Evolutionary conservation across 2,797 vertebrate genomes (phyloP).

Genomic region (Mastacembelus armatus): DNA sequence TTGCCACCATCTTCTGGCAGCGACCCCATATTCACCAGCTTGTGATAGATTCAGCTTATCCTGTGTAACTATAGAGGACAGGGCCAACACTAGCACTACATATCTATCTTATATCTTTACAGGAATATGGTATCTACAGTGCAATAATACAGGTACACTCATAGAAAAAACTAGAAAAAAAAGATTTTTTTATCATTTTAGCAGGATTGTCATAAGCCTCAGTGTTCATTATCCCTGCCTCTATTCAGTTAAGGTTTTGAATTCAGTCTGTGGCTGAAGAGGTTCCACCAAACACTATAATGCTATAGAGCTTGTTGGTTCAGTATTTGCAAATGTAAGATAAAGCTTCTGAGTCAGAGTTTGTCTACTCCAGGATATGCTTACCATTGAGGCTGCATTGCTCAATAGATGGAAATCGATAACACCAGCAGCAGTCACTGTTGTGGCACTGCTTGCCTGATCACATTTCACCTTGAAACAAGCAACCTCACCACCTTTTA

Average conservation of each 20-base stretch:
- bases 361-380: slow-evolving; percentile 11
- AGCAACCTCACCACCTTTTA: not conserved
- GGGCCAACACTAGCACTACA: not conserved
- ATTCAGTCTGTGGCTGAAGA: too few relatives aligned
- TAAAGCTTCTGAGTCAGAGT: slow-evolving; percentile 35
- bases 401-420: slow-evolving; percentile 50
- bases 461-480: slow-evolving; percentile 53
- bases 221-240: not conserved
- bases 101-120: too few relatives aligned
- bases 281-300: slow-evolving; percentile 17
- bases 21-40: slow-evolving; percentile 56
- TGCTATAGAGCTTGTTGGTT: not conserved
- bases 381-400: slow-evolving; percentile 29
- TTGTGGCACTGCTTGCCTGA: slow-evolving; percentile 10
- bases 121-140: too few relatives aligned
- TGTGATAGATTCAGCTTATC: slow-evolving; percentile 64
- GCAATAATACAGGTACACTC: not conserved
- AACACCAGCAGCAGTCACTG: slow-evolving; percentile 7
- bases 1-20: slow-evolving; percentile 69
- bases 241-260: slow-evolving; percentile 2
- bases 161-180: not conserved
- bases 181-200: not conserved
- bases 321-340: slow-evolving; percentile 43
- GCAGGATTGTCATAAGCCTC: not conserved
- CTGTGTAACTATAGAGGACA: slow-evolving; percentile 33